Conservation (phyloP, 2,797 vertebrate genomes). For the Mico argentatus region DNA sequence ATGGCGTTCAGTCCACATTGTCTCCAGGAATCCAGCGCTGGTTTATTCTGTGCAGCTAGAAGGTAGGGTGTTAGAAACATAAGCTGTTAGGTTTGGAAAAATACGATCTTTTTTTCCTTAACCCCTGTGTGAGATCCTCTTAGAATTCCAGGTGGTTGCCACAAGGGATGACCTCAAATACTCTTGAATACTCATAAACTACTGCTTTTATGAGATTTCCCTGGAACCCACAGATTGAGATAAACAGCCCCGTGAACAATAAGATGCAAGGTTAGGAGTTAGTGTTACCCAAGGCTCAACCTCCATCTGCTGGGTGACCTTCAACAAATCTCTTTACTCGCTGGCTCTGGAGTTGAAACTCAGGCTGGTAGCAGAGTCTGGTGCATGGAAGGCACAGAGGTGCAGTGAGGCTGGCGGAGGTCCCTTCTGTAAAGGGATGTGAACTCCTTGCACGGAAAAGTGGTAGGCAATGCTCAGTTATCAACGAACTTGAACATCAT, state of each 20-base stretch:
- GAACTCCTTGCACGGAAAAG: not conserved
- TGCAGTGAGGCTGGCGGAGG: not conserved
- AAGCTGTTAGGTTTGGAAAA: not conserved
- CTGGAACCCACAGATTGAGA: not conserved
- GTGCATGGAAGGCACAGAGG: not conserved
- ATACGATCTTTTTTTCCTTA: not conserved
- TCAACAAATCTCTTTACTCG: constrained; percentile 1
- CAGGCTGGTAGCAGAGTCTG: not conserved
- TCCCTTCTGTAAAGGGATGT: not conserved
- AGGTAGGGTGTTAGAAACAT: not conserved
- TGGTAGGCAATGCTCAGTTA: not conserved
- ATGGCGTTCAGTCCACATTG: not conserved
- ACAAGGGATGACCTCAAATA: not conserved
- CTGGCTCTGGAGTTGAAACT: not conserved
- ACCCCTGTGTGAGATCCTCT: not conserved
- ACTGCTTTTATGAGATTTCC: not conserved
- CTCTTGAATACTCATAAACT: constrained; percentile 7
- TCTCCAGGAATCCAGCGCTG: not conserved
- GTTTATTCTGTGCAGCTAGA: not conserved
- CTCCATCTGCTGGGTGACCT: constrained; percentile 49
- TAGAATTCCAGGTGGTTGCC: not conserved
- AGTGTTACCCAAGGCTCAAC: constrained; percentile 21
- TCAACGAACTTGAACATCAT: too few species aligned
- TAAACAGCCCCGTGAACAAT: not conserved
- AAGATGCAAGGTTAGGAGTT: constrained; percentile 19